A percentile compares a stretch with the other conserved stretches of the same genome.
phyloP scores from a whole-genome alignment of 2,888 invertebrate genomes.

The Pterobdella sp. region DNA sequence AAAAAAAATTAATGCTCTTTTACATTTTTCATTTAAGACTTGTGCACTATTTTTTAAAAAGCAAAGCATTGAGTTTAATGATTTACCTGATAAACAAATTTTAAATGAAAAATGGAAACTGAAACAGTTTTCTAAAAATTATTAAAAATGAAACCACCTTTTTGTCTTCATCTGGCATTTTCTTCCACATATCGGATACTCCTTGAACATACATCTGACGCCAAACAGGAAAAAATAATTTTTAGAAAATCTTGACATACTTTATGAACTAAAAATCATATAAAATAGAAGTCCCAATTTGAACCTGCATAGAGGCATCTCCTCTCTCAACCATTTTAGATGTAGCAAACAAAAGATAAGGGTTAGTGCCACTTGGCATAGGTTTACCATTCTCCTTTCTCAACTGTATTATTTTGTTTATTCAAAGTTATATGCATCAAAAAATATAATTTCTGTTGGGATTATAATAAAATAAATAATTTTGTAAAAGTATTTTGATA shows the following conservation, averaged over 20 bases:
- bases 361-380: constrained; percentile 22
- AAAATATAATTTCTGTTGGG: no score
- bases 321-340: constrained; percentile 29
- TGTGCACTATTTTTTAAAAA: no score
- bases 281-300: no score
- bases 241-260: not conserved
- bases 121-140: not conserved
- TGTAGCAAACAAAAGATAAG: constrained; percentile 25
- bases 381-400: constrained; percentile 18
- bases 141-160: constrained; percentile 15
- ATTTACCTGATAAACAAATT: no score
- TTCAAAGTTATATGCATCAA: no score
- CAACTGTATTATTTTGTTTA: constrained; percentile 11
- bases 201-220: constrained; percentile 28
- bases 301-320: constrained; percentile 27
- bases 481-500: no score
- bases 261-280: not conserved
- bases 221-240: no score
- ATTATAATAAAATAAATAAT: no score
- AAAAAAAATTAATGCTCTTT: no score
- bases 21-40: no score
- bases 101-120: no score
- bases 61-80: no score
- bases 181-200: constrained; percentile 28
- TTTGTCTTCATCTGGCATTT: constrained; percentile 31